Evolutionary conservation across 2,113 vertebrate species (phyloP).

Genomic region (Pantherophis guttatus): DNA sequence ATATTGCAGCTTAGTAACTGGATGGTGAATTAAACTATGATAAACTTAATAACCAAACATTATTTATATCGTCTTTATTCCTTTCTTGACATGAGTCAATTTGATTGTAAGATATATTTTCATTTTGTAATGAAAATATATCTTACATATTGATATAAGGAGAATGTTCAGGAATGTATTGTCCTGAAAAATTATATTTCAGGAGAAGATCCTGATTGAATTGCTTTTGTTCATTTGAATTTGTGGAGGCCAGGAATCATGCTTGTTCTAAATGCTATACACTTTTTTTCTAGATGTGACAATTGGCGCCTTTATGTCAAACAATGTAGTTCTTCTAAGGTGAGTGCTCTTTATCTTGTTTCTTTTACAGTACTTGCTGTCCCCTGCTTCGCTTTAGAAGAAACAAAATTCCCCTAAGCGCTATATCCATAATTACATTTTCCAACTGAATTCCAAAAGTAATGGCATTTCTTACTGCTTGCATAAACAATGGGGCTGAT

Average conservation of each 20-base stretch:
- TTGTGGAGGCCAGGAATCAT: neutral
- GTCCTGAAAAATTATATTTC: neutral
- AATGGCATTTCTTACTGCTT: neutral
- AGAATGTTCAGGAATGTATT: neutral
- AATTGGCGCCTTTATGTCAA: constrained; percentile 92
- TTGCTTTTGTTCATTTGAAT: neutral
- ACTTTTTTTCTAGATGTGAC: constrained; percentile 85
- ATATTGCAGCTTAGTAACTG: neutral
- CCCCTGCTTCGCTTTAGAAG: neutral
- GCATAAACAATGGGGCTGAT: neutral
- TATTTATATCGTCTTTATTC: neutral
- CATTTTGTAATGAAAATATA: neutral
- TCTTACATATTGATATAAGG: neutral
- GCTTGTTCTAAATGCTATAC: constrained; percentile 40
- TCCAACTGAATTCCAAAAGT: neutral
- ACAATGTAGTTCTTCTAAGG: constrained; percentile 90
- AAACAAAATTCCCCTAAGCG: neutral
- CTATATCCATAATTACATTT: neutral
- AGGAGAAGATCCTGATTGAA: neutral
- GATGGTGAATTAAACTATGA: neutral
- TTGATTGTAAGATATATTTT: neutral
- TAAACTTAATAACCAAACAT: neutral
- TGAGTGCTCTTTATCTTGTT: constrained; percentile 64
- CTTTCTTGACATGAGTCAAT: neutral
- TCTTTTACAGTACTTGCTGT: neutral